Evolutionary conservation across 1,140 invertebrate genomes (phyloP).

Genomic region (Chelonus insularis): DNA sequence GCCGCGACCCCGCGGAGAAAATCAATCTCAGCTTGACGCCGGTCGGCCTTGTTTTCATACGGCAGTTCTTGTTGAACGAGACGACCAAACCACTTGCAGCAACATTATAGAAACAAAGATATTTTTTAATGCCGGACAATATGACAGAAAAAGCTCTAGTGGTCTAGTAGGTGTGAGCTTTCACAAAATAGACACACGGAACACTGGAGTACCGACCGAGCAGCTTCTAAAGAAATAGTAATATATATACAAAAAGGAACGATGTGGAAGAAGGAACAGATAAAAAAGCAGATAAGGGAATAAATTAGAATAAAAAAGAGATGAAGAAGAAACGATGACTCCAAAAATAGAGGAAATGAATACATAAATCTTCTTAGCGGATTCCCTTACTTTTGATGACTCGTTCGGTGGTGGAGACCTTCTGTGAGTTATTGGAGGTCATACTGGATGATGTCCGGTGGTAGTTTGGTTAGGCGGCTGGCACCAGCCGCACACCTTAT

Average conservation of each 20-base stretch:
- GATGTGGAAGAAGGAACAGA: neutral
- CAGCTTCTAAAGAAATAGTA: neutral
- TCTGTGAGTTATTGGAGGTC: constrained; percentile 67
- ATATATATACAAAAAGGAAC: constrained; percentile 8
- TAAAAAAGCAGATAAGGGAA: neutral
- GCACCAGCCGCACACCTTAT: constrained; percentile 20
- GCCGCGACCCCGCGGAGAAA: constrained; percentile 50
- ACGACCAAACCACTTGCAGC: neutral
- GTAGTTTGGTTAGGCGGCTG: constrained; percentile 24
- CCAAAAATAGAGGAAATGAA: too few species aligned
- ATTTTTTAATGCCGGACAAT: neutral
- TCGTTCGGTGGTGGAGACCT: constrained; percentile 73
- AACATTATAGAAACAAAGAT: neutral
- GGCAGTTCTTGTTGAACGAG: neutral
- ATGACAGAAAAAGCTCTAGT: neutral
- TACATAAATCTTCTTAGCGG: neutral
- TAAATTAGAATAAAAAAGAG: constrained; percentile 11
- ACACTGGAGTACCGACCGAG: constrained; percentile 41
- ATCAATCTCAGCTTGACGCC: constrained; percentile 52
- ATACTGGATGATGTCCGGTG: constrained; percentile 52
- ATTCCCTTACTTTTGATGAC: constrained; percentile 72
- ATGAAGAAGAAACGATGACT: neutral
- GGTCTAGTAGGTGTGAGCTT: neutral
- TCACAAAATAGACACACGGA: constrained; percentile 4
- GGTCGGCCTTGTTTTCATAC: constrained; percentile 45